Base-by-base conservation (phyloP, 2,797 vertebrate genomes). In the Chlorospingus semifuscus region DNA sequence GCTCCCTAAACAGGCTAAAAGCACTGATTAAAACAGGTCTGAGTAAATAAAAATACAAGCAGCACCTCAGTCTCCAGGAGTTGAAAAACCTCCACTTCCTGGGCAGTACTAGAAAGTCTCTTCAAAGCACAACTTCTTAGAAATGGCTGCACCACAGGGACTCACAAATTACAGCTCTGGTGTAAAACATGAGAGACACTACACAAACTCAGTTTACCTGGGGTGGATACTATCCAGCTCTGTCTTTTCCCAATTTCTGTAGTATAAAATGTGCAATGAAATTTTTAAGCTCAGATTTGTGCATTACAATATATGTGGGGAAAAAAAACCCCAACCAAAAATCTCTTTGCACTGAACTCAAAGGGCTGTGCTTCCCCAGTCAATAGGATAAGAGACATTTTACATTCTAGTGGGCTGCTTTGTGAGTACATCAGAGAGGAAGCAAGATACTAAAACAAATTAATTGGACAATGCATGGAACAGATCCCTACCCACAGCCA, bases 381-480 rank as follows among this genome's bases (percentile, higher is more conserved):
- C 2, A 9, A 68, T 1, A 66, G 55, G 22, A 5, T 19, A 59
- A 69, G 27, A 44, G 46, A 30, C 2, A n/a, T 9, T 83, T 87
- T 3, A 59, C 22, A 20, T 70, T 68, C 39, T 49, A 49, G 37
- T 6, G 30, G 30, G 75, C 68, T 75, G 81, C 61, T 78, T 7
- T 72, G 55, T 19, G 39, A 12, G 30, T 4, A 39, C 71, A 44
- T 69, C 85, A 91, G 50, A 91, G 60, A 91, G 69, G 72, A 75
- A 50, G 49, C 34, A 32, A 1, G 22, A 36, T 13, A 59, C 27
- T 41, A 87, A 80, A 63, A 34, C 56, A 70, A 85, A 89, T 56
- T 63, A 79, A 83, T 7, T 61, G 56, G 44, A 90, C 91, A 94
- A 94, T 47, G 76, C 68, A 80, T 81, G 91, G 91, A 94, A 92